Evolutionary conservation across 2,797 vertebrate species (phyloP), one percentile per base, ranked within the genome.

Genomic region (Aeoliscus strigatus): DNA sequence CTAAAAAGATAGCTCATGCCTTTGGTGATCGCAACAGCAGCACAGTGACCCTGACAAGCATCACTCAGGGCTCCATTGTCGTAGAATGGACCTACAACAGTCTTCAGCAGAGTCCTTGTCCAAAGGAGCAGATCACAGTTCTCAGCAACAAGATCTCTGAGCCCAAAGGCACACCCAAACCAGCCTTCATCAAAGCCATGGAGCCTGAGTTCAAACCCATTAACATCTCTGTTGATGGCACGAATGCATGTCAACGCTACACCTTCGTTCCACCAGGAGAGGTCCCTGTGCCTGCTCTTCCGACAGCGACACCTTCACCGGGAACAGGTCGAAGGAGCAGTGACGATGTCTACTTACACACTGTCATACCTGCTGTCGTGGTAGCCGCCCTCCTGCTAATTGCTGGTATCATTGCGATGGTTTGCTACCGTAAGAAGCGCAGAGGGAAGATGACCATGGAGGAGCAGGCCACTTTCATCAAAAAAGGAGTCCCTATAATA

Each of bases 391-490:
- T 99, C 62, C 83, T 99, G 28, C 90, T 99, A 0, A 92, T 96
- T 9, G 94, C 95, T 0, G 96, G 96, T 27, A 92, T 98, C 71
- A 95, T 98, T 0, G 96, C 96, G 30, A 98, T 97, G 96, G 94
- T 98, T 60, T 99, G 96, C 77, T 99, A 99, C 55, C 94, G 96
- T 35, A 97, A 97, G 86, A 98, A 99, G 65, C 92, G 96, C 66
- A 95, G 92, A 85, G 96, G 96, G 18, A 98, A 99, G 73, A 91
- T 99, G 70, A 98, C 94, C 25, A 96, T 93, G 0, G 96, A 99
- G 84, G 96, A 99, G 77, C 96, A 98, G 82, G 95, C 96, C 18
- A 98, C 96, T n/a, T 99, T 99, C 76, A 98, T 99, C 63, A 99
- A 98, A 83, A 99, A 99, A 32, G 96, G 96, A 0, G 96, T 99